phyloP scores from a whole-genome alignment of 2,888 invertebrate species.

The Rhagophthalmus giganteus region DNA sequence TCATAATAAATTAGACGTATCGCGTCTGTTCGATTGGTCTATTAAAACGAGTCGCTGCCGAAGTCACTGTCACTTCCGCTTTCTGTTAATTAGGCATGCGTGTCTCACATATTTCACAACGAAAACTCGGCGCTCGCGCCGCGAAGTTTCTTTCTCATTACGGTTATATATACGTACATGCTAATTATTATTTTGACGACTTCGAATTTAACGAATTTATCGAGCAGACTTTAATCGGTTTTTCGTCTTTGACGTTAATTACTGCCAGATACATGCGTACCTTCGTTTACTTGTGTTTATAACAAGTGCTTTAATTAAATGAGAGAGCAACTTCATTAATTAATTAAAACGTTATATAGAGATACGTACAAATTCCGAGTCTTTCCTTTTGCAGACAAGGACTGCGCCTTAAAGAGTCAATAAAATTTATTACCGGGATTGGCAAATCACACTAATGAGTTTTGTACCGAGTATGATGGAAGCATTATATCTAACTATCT shows the following conservation, averaged over 20 bases:
- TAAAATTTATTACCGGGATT: slow-evolving; percentile 46
- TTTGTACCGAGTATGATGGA: slow-evolving; percentile 39
- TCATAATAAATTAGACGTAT: slow-evolving; percentile 48
- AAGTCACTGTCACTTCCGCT: slow-evolving; percentile 43
- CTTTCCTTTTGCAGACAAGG: slow-evolving; percentile 35
- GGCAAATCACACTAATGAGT: slow-evolving; percentile 49
- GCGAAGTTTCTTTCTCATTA: too few species aligned
- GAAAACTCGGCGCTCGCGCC: too few species aligned
- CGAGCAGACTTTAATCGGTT: too few species aligned
- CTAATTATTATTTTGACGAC: too few species aligned
- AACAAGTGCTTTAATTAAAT: slow-evolving; percentile 20
- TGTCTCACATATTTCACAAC: slow-evolving; percentile 8
- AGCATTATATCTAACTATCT: slow-evolving; percentile 19
- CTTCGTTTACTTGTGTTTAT: slow-evolving; percentile 1
- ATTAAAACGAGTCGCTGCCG: slow-evolving; percentile 42
- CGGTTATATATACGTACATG: too few species aligned
- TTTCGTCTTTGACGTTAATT: slow-evolving; percentile 5
- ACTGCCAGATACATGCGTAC: neutral
- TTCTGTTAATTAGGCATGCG: slow-evolving; percentile 28
- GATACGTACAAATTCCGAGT: slow-evolving; percentile 25
- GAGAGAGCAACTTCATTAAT: slow-evolving; percentile 25
- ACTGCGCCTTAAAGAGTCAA: slow-evolving; percentile 41
- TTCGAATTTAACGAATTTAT: too few species aligned
- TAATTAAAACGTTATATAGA: slow-evolving; percentile 25
- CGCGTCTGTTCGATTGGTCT: slow-evolving; percentile 47